A percentile compares a stretch with the other conserved stretches of the same genome.
Conservation (phyloP, 2,113 vertebrate species). For the Clarias magur region DNA sequence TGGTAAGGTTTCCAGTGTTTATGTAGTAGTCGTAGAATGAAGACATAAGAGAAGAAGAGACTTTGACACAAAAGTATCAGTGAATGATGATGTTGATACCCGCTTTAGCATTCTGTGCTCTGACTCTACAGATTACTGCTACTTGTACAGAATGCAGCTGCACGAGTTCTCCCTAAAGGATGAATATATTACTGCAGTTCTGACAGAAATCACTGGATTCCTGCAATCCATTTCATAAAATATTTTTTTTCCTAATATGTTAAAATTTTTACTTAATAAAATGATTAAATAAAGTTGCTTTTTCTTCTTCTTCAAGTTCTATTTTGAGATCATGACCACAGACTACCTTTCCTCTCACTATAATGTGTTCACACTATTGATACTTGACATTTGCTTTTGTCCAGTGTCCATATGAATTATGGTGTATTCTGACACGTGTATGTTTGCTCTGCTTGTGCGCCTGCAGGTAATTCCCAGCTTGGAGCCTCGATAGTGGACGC, state of each 20-base stretch:
- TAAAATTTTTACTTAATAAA: background rate
- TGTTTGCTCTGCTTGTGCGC: conserved; percentile 26
- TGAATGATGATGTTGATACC: background rate
- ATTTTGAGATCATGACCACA: background rate
- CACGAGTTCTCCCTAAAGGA: background rate
- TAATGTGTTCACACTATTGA: no score
- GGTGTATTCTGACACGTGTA: background rate
- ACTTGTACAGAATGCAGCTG: background rate
- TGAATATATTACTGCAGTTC: background rate
- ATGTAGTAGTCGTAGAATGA: background rate
- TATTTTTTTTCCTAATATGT: background rate
- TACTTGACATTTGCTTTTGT: background rate
- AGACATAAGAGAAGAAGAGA: background rate
- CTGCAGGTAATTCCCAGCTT: conserved; percentile 90
- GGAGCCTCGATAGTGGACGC: conserved; percentile 97
- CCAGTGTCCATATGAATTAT: background rate
- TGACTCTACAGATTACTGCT: background rate
- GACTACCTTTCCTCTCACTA: background rate
- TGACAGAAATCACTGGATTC: background rate
- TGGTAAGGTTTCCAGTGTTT: background rate
- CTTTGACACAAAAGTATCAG: background rate
- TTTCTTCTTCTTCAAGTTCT: background rate
- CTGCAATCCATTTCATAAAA: background rate
- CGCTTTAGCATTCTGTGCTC: background rate
- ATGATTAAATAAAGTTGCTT: background rate